Evolutionary conservation across 2,797 vertebrate genomes (phyloP).

Genomic region (Intellagama lesueurii): DNA sequence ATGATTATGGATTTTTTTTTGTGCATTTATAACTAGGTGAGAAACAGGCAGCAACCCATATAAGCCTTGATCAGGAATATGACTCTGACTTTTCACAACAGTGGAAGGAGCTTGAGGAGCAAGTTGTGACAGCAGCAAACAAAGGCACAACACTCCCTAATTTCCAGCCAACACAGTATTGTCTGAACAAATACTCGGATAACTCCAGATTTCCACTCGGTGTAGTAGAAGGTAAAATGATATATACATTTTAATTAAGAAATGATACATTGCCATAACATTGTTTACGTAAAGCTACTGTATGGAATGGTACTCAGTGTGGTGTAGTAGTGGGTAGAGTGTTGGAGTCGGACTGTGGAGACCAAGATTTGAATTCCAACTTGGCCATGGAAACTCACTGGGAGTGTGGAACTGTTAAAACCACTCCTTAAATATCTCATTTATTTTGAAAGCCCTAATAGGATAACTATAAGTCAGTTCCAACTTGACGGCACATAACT

Average conservation of each 20-base stretch:
- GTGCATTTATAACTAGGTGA: constrained; percentile 81
- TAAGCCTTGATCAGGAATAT: constrained; percentile 96
- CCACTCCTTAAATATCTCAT: too few species aligned
- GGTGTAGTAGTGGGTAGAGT: too few species aligned
- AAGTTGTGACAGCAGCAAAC: constrained; percentile 87
- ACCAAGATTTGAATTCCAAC: too few species aligned
- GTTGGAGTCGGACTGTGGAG: too few species aligned
- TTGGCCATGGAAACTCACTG: too few species aligned
- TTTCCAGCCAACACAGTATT: constrained; percentile 93
- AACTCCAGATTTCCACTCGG: constrained; percentile 91
- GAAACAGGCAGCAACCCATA: constrained; percentile 95
- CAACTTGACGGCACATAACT: too few species aligned
- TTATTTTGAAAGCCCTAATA: too few species aligned
- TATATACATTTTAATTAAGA: background rate
- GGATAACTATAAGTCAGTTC: too few species aligned
- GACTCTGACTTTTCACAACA: constrained; percentile 89
- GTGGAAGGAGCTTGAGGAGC: constrained; percentile 93
- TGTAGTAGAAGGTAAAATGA: constrained; percentile 88
- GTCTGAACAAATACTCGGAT: constrained; percentile 92
- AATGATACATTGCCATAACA: background rate
- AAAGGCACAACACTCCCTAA: constrained; percentile 82
- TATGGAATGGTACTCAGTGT: background rate
- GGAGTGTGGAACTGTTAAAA: too few species aligned
- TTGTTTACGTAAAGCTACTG: background rate
- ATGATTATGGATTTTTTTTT: constrained; percentile 5